Base-by-base conservation (phyloP, 2,797 vertebrate genomes). In the Phrynocephalus guinanensis region DNA sequence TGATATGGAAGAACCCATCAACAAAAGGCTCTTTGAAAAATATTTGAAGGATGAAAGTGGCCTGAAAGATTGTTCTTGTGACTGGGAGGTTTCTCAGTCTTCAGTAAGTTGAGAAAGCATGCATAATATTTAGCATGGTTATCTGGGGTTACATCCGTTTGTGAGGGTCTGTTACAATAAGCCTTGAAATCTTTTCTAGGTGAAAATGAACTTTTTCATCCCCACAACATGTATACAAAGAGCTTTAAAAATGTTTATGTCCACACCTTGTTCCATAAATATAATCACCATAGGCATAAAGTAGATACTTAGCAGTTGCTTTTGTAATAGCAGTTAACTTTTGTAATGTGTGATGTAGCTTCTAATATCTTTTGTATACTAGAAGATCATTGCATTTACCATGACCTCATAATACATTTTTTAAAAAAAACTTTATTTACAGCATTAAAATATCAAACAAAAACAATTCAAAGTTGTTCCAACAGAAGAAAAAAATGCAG, bases 41-140 rank as follows among this genome's bases (percentile, higher is more conserved):
- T 97, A 96, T 93, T 86, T 91, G 86, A 99, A 98, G 93, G 98
- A 98, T 89, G 99, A 99, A 90, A 97, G 81, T 84, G 97, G 96
- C 15, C 94, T 97, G 77, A 97, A 96, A 93, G 98, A 99, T 91
- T 94, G 96, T 0, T 18, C 96, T 68, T 98, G 97, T 87, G 98
- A 99, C 87, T 99, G 99, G 99, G 98, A 98, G 92, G 97, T 99
- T 97, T 98, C 98, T 33, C 97, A 98, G 48, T 97, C 98, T 28
- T 98, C 98, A 73, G 99, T 99, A 95, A 97, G 98, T 96, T 26
- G 5, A 52, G 7, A 0, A 2, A 56, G n/a, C 76, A 89, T 90
- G 18, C 3, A 82, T 60, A 63, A 2, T 86, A 2, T 26, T 89
- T 90, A 38, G 26, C 33, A 10, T 81, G 26, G 20, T 24, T 75